Percentiles rank a stretch among this genome's conserved stretches.
These are phyloP conservation scores for Camponotus pennsylvanicus DNA, from an alignment of 1,140 invertebrate genomes.

Conservation along the genomic window DNA sequence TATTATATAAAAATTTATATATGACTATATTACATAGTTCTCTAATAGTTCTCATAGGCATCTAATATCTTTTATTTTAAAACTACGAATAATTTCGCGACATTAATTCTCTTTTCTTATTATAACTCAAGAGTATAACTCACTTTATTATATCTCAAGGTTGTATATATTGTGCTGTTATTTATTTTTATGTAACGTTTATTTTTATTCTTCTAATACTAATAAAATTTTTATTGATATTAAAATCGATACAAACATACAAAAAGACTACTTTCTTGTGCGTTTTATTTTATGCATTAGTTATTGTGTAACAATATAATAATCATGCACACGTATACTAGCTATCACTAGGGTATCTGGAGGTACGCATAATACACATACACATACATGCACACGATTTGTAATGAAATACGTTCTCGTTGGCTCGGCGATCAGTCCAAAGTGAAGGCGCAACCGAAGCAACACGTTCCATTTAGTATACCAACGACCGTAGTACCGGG, in stretches of 20 bases:
- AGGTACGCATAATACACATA: neutral
- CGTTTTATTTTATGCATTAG: neutral
- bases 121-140: no score
- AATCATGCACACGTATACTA: neutral
- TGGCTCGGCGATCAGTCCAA: slow-evolving; percentile 36
- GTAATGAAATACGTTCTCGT: slow-evolving; percentile 14
- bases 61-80: neutral
- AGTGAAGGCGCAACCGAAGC: slow-evolving; percentile 54
- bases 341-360: neutral
- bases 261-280: neutral
- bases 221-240: slow-evolving; percentile 1
- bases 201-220: neutral
- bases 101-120: neutral
- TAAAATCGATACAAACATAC: neutral
- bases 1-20: neutral
- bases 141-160: neutral
- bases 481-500: slow-evolving; percentile 77
- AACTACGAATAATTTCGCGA: neutral
- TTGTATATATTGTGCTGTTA: no score
- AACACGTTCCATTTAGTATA: slow-evolving; percentile 76
- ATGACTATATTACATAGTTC: neutral
- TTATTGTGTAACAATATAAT: neutral
- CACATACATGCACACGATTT: neutral
- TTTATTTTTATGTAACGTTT: neutral
- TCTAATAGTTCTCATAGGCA: neutral